Evolutionary conservation across 2,113 vertebrate genomes (phyloP).

Genomic region (Pardalotus punctatus): DNA sequence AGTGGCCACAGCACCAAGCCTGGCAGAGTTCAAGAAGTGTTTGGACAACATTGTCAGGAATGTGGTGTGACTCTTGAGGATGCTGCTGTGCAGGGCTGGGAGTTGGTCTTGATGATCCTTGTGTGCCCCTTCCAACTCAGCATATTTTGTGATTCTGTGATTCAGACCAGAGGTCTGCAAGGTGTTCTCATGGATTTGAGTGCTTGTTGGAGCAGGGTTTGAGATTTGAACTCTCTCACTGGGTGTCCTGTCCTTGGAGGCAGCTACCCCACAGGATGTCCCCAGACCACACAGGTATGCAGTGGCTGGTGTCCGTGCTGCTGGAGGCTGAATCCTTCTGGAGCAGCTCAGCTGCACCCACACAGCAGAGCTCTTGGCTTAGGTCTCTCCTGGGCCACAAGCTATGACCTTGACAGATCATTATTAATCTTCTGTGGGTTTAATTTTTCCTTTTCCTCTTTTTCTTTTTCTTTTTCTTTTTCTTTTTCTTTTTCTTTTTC

Average conservation of each 20-base stretch:
- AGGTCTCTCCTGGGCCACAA: neutral
- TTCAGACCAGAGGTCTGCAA: neutral
- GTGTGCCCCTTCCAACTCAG: neutral
- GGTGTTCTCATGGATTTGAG: neutral
- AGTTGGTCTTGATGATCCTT: neutral
- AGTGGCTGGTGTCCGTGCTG: neutral
- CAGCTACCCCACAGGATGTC: neutral
- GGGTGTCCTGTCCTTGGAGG: neutral
- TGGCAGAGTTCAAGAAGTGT: neutral
- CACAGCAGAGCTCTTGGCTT: neutral
- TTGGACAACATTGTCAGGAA: neutral
- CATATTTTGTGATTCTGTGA: rapidly evolving
- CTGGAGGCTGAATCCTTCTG: neutral
- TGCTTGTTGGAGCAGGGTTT: neutral
- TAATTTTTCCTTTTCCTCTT: too few relatives aligned
- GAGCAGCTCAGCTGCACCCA: neutral
- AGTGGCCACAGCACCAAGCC: neutral
- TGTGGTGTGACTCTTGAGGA: neutral
- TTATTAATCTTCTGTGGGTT: neutral
- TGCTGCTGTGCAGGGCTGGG: neutral
- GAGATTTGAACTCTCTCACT: neutral
- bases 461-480: too few relatives aligned
- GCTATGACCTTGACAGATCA: neutral
- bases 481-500: too few relatives aligned
- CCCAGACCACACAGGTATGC: neutral